Evolutionary conservation across 2,113 vertebrate species (phyloP), one percentile per base, ranked within the genome.

Genomic region (Gymnorhina tibicen): DNA sequence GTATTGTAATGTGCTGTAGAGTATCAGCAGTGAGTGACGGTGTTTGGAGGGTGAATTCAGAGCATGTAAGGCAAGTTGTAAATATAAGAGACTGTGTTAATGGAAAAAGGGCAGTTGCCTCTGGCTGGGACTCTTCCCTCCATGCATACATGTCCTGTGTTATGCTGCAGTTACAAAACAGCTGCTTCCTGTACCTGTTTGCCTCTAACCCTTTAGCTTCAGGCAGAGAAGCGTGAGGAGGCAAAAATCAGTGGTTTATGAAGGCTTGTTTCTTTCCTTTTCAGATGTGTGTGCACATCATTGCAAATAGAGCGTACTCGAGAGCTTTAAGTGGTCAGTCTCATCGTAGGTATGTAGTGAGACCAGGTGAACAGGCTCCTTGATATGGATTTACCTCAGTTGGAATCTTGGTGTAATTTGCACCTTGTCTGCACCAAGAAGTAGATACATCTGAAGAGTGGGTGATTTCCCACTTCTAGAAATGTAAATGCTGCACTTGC

Each of bases 81-180:
- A 78, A 72, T n/a, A 52, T 9, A 68, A 63, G 19, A 20, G 30
- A 23, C 81, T 37, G 30, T 8, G 26, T 52, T 68, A 67, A 87
- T 46, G 19, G 68, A 24, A 60, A 70, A 87, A 63, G 27, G 22
- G 17, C 4, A 24, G 6, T 9, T 87, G 68, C 23, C 39, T 66
- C n/a, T 73, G 26, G 28, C 42, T 88, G 56, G 32, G 70, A 60
- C 55, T 42, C 5, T 11, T 44, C 16, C 18, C 7, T 59, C 35
- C 17, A 15, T 2, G 3, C 14, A 11, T 3, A 6, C 4, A 6
- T 0, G 0, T 24, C 4, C 13, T 20, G 16, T 55, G 44, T 55
- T 75, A 58, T 9, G 18, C 11, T 89, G 13, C 59, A 32, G n/a
- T 27, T 63, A 41, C 23, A 76, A 91, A 81, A 13, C 42, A 32